Base-by-base conservation (phyloP, 1,140 invertebrate genomes). In the Drosophila miranda region DNA sequence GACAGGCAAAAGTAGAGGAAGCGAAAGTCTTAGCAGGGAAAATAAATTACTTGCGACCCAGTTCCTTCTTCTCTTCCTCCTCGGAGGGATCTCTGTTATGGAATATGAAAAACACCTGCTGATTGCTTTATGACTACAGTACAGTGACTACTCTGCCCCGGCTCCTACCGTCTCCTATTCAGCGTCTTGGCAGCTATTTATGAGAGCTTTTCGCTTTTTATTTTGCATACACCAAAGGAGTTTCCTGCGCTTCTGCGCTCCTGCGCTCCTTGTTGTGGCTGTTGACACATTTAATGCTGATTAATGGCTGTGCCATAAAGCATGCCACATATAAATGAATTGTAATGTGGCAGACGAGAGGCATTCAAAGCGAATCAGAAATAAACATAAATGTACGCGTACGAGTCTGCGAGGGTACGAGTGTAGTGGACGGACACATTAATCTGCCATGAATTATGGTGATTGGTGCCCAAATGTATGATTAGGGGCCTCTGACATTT, bases 211-310 rank as follows among this genome's bases (percentile, higher is more conserved):
- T 76, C 61, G 63, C 67, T 56, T 75, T 80, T 79, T 64, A 59
- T 51, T 79, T 79, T 79, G 76, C 76, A 79, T 79, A 69, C 63
- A 43, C 26, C 44, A 11, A 26, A 11, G 66, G 43, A 63, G 46
- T 53, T 57, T 50, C 48, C 45, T 28, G 60, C 42, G 19, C 23
- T 51, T 23, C 13, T 44, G 58, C 16, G 30, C 9, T 9, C 9
- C 9, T 34, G 51, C 19, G 19, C 19, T 19, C 19, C 19, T 46
- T 63, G 44, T 43, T 57, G 64, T 75, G 64, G 48, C 58, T 76
- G 78, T 66, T 80, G 77, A 80, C 77, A 81, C 77, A 59, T 76
- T 80, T 80, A 80, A 80, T 80, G 77, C 78, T 80, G 77, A 80
- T 80, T 80, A 80, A 80, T 80, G 77, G 77, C 49, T 26, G 62